Percentiles rank a stretch among this genome's conserved stretches.
These are phyloP conservation scores for Drosophila mulleri DNA, from an alignment of 2,888 invertebrate genomes.

Conservation along the genomic window DNA sequence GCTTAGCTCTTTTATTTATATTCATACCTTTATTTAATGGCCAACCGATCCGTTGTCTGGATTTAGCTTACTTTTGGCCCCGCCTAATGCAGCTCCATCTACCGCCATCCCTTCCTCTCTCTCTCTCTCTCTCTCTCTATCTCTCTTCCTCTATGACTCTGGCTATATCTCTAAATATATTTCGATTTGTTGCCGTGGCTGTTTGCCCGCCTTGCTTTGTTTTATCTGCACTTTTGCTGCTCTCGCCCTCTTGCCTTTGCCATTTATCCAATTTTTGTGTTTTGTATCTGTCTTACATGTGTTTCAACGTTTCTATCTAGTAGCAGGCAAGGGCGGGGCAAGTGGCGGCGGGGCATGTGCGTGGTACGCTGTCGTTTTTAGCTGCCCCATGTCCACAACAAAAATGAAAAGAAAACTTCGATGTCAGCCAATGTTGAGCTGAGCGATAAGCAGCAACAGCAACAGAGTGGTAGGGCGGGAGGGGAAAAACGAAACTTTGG, in stretches of 20 bases:
- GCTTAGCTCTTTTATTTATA: slow-evolving; percentile 26
- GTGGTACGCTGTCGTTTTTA: slow-evolving; percentile 37
- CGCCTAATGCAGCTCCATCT: slow-evolving; percentile 10
- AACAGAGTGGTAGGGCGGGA: neutral
- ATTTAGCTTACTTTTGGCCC: slow-evolving; percentile 20
- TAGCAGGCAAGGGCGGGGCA: slow-evolving; percentile 29
- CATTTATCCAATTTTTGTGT: slow-evolving; percentile 55
- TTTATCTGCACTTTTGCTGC: slow-evolving; percentile 1
- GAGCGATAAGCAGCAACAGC: slow-evolving; percentile 53
- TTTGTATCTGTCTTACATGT: slow-evolving; percentile 54
- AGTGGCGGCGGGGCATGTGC: slow-evolving; percentile 37
- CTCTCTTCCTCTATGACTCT: neutral
- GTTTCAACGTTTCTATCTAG: slow-evolving; percentile 56
- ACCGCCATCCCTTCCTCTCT: neutral
- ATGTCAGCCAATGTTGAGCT: slow-evolving; percentile 36
- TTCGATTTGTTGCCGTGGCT: slow-evolving; percentile 8
- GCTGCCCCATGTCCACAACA: slow-evolving; percentile 37
- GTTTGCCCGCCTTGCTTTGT: slow-evolving; percentile 24
- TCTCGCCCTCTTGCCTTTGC: neutral
- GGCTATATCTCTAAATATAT: slow-evolving; percentile 4
- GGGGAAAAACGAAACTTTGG: slow-evolving; percentile 44
- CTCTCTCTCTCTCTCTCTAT: neutral
- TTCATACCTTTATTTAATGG: slow-evolving; percentile 18
- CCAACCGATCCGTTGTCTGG: slow-evolving; percentile 22
- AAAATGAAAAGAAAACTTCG: slow-evolving; percentile 22